Percentiles rank a stretch among this genome's conserved stretches.
Conservation (phyloP, 2,113 vertebrate genomes). For the Phalacrocorax pelagicus region DNA sequence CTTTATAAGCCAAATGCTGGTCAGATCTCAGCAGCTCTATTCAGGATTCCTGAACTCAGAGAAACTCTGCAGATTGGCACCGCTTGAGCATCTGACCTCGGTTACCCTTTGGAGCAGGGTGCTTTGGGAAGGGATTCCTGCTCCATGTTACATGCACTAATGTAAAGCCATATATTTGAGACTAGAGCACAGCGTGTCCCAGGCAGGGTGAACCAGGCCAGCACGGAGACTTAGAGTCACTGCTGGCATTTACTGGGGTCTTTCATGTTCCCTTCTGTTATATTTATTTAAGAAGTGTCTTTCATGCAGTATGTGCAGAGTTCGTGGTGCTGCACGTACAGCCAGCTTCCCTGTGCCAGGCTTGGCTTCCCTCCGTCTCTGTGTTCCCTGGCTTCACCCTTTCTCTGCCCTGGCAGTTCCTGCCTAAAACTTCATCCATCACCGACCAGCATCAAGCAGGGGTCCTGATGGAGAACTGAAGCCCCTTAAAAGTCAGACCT, state of each 20-base stretch:
- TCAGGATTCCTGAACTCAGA: background rate
- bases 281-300: slow-evolving; percentile 24
- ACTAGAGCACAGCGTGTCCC: slow-evolving; percentile 36
- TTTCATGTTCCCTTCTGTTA: slow-evolving; percentile 47
- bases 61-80: background rate
- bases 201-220: background rate
- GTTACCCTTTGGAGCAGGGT: slow-evolving; percentile 22
- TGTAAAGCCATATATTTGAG: background rate
- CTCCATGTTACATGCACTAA: background rate
- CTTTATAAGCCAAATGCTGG: background rate
- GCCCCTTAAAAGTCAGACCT: background rate
- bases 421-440: background rate
- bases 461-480: background rate
- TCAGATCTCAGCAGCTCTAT: background rate
- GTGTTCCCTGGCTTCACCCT: background rate
- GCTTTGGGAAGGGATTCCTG: background rate
- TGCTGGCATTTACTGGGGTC: slow-evolving; percentile 40
- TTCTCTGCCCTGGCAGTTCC: background rate
- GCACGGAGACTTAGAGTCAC: slow-evolving; percentile 18
- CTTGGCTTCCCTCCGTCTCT: background rate
- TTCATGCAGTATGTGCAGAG: slow-evolving; percentile 33
- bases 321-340: slow-evolving; percentile 16
- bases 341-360: slow-evolving; percentile 36
- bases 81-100: background rate
- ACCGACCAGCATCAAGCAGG: rapidly evolving